Evolutionary conservation across 1,140 invertebrate genomes (phyloP).

Genomic region (Paracyclopina nana): DNA sequence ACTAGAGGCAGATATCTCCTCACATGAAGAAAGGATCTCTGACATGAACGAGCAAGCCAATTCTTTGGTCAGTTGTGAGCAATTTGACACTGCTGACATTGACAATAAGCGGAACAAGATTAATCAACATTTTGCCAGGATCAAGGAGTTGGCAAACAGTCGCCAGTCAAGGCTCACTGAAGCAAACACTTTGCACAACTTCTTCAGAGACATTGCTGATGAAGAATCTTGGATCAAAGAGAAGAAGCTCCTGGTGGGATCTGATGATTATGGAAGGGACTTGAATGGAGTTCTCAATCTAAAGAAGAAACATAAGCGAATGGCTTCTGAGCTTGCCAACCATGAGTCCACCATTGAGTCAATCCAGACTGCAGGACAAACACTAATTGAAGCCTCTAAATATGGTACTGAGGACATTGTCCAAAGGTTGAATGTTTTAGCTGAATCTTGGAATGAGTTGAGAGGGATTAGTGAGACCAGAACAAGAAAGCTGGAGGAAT

Average conservation of each 20-base stretch:
- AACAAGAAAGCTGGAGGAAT: conserved; percentile 82
- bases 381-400: conserved; percentile 92
- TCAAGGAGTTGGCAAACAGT: conserved; percentile 78
- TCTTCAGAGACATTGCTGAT: conserved; percentile 97
- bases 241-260: conserved; percentile 90
- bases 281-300: conserved; percentile 89
- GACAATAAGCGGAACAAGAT: conserved; percentile 79
- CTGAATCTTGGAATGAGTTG: conserved; percentile 71
- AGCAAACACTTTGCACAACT: conserved; percentile 93
- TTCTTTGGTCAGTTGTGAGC: conserved; percentile 75
- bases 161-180: conserved; percentile 70
- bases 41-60: conserved; percentile 63
- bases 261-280: conserved; percentile 94
- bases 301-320: conserved; percentile 90
- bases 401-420: conserved; percentile 80
- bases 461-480: conserved; percentile 66
- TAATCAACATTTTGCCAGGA: conserved; percentile 78
- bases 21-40: conserved; percentile 82
- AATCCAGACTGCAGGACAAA: conserved; percentile 86
- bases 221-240: conserved; percentile 99
- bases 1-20: conserved; percentile 44
- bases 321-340: conserved; percentile 83
- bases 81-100: conserved; percentile 80
- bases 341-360: conserved; percentile 94
- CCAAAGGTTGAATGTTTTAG: conserved; percentile 54